Evolutionary conservation across 1,140 invertebrate species (phyloP), one percentile per base, ranked within the genome.

Genomic region (Agrilus planipennis): DNA sequence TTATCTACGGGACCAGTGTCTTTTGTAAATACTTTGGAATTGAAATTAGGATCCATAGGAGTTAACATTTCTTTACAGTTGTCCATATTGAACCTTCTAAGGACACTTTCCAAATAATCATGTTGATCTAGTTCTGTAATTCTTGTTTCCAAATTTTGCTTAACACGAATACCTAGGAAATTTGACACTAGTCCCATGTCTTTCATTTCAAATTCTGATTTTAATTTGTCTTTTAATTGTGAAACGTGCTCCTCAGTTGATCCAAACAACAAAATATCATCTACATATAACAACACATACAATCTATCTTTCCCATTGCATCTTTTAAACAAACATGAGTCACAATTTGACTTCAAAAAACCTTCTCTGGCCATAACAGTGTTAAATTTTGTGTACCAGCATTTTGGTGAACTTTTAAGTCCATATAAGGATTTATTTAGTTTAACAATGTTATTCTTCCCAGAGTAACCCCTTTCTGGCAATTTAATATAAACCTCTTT

Each of bases 401-500:
- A 18, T 40, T 44, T 45, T 15, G 31, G 11, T 36, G 22, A 34
- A 45, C 41, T 32, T 43, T 46, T 29, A 49, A 54, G 27, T 48
- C 61, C 32, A 47, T 40, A 40, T 7, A 40, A 62, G 15, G 42
- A 19, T 25, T 35, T 44, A 18, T 47, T 39, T 15, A 27, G 18
- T n/a, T 15, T 19, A 36, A 28, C 36, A 22, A 41, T 15, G n/a
- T 34, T 39, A 12, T 12, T 12, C 12, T 27, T 12, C 7, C 12
- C 7, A 27, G 7, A 9, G 7, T 27, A 9, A 12, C 7, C 23
- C 4, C 27, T 50, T 41, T 17, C 46, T 46, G 25, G 54, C 50
- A 29, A 11, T 11, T 49, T 23, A 41, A 63, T 54, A 28, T 51
- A 60, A 9, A 59, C 41, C 17, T 44, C 46, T 40, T 62, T 55